A percentile compares a stretch with the other conserved stretches of the same genome.
Conservation (phyloP, 2,888 invertebrate genomes). For the Drosophila yooni region DNA sequence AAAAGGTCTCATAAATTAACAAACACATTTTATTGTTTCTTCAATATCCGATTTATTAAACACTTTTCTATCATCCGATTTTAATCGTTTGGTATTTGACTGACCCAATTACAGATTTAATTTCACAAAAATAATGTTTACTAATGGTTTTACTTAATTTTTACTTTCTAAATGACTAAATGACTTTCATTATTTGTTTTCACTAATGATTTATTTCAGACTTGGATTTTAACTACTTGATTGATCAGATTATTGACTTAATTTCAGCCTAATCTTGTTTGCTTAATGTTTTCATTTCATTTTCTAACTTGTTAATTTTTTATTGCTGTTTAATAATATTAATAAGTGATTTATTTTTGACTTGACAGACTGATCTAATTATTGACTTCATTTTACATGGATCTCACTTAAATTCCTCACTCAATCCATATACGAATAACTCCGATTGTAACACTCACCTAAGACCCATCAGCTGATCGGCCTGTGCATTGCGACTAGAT, state of each 20-base stretch:
- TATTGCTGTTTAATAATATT: not conserved
- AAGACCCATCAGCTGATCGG: slow-evolving; percentile 88
- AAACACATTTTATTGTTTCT: not conserved
- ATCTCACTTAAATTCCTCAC: not conserved
- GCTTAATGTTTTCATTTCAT: not conserved
- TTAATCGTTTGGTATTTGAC: not conserved
- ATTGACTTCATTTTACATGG: not conserved
- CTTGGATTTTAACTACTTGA: not conserved
- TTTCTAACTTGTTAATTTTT: not conserved
- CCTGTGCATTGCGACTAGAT: slow-evolving; percentile 85
- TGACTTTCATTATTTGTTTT: not conserved
- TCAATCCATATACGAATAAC: not conserved
- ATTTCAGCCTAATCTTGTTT: not conserved
- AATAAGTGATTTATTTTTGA: not conserved
- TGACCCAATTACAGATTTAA: not conserved
- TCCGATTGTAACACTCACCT: slow-evolving; percentile 71
- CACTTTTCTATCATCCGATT: no score
- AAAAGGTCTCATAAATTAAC: not conserved
- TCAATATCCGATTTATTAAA: not conserved
- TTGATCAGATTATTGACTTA: not conserved
- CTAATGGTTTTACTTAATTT: not conserved
- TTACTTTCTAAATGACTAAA: not conserved
- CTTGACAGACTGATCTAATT: not conserved
- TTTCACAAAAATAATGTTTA: not conserved
- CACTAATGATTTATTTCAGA: not conserved